Evolutionary conservation across 2,888 invertebrate genomes (phyloP).

Genomic region (Aleiodes leptofemur): DNA sequence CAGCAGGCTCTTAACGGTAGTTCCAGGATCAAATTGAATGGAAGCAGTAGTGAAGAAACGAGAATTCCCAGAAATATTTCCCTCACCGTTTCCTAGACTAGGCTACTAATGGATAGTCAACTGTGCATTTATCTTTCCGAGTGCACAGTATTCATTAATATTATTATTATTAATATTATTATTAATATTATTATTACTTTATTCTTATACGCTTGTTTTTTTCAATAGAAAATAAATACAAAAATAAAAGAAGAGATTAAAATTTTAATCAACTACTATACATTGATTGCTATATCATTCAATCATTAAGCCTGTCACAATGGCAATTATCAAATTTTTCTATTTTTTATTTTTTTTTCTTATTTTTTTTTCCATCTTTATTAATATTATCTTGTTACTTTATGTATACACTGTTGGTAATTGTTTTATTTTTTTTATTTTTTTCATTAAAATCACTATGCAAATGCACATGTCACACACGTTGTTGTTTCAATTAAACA

Average conservation of each 20-base stretch:
- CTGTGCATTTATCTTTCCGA: not conserved
- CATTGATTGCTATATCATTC: constrained; percentile 52
- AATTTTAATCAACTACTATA: constrained; percentile 49
- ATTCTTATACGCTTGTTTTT: constrained; percentile 7
- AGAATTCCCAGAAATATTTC: no score
- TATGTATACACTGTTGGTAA: not conserved
- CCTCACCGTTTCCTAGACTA: no score
- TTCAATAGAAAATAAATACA: constrained; percentile 24
- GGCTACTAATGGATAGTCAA: no score
- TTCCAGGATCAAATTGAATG: no score
- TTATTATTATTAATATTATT: no score
- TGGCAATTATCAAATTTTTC: constrained; percentile 43
- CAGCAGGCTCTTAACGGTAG: no score
- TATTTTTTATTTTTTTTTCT: constrained; percentile 32
- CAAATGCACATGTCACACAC: no score
- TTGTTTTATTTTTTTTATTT: no score
- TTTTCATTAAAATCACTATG: no score
- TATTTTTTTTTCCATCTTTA: constrained; percentile 30
- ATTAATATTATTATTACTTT: constrained; percentile 34
- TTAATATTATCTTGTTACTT: not conserved
- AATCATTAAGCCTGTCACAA: constrained; percentile 25
- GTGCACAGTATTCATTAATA: constrained; percentile 41
- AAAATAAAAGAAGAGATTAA: constrained; percentile 41
- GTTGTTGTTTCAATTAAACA: no score
- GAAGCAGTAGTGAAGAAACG: no score